Base-by-base conservation (phyloP, 2,113 vertebrate species). In the Anarrhichthys ocellatus region DNA sequence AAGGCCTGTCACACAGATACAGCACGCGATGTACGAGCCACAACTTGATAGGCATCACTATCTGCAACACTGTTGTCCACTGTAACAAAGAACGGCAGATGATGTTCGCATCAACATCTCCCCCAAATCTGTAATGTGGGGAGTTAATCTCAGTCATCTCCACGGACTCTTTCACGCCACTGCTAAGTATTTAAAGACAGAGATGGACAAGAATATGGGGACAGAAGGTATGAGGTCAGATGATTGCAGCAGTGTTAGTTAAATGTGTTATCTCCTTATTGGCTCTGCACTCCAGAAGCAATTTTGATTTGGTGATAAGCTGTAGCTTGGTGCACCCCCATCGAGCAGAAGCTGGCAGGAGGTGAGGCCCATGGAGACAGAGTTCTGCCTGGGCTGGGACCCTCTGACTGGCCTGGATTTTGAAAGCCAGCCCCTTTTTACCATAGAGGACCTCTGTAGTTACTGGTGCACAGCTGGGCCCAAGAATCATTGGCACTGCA, bases 231-330 rank as follows among this genome's bases (percentile, higher is more conserved):
- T 56, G 70, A 83, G 75, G 81, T 61, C 73, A 87, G 65, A 92
- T 75, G 80, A 91, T 61, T 86, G 81, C 79, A 79, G 74, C 80
- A 71, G 73, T 80, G 84, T 90, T 70, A 69, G 83, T 64, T 70
- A 90, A 87, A 90, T 87, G 78, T 82, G 78, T 84, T 78, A 68
- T 85, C 81, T 87, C 50, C 84, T 85, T 87, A 77, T 89, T 92
- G 81, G 80, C 84, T 66, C 17, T 61, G 46, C 38, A 62, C 76
- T 58, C 54, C 36, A 74, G 83, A 84, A 73, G 78, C 5, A 32
- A 78, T 82, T 88, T 85, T 50, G 77, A 81, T 54, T 84, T 78
- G 76, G 52, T 90, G 87, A 92, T 88, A 87, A 83, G 76, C 72
- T 90, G 82, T 9, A 78, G 72, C 85, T 44, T 79, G 76, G 80